phyloP scores from a whole-genome alignment of 2,888 invertebrate genomes.

The Leptura quadrifasciata region DNA sequence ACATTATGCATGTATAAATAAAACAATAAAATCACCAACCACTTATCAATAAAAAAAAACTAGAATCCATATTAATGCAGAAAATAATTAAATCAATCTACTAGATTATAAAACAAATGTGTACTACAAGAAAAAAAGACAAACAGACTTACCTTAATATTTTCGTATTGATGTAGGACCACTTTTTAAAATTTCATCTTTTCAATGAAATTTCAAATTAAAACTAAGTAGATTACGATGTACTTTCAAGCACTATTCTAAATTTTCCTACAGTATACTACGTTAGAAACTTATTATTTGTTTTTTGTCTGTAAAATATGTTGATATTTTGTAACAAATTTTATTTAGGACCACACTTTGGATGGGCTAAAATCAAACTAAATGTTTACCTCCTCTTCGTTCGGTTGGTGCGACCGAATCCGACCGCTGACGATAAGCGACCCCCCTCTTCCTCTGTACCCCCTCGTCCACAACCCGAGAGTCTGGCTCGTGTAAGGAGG shows the following conservation, averaged over 20 bases:
- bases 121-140: background rate
- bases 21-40: background rate
- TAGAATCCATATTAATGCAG: no score
- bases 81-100: no score
- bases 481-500: slow-evolving; percentile 67
- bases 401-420: slow-evolving; percentile 60
- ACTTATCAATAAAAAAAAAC: background rate
- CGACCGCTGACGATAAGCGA: slow-evolving; percentile 62
- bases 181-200: background rate
- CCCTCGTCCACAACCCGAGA: slow-evolving; percentile 61
- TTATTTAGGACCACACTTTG: slow-evolving; percentile 65
- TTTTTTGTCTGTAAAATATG: background rate
- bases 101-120: background rate
- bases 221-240: slow-evolving; percentile 2
- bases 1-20: background rate
- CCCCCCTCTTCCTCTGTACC: slow-evolving; percentile 56
- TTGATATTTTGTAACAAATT: slow-evolving; percentile 48
- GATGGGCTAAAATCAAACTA: slow-evolving; percentile 71
- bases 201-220: background rate
- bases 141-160: slow-evolving; percentile 11
- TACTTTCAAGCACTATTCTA: slow-evolving; percentile 16
- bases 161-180: slow-evolving; percentile 2
- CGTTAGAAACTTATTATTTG: slow-evolving; percentile 8
- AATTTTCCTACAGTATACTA: background rate
- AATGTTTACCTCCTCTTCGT: slow-evolving; percentile 72